These are phyloP conservation scores for Boloria selene DNA, from an alignment of 2,888 invertebrate genomes.

Conservation along the genomic window DNA sequence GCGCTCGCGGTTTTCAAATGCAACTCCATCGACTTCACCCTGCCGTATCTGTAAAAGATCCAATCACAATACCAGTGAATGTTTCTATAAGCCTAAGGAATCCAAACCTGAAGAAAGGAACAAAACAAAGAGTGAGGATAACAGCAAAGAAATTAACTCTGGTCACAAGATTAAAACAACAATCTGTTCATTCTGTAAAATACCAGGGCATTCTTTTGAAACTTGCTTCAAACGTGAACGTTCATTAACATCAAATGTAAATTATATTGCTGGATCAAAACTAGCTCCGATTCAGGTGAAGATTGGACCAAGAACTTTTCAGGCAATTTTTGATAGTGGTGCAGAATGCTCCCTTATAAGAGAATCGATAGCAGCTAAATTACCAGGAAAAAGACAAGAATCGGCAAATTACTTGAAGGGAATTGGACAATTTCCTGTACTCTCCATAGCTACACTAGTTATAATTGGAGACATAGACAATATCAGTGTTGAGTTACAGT, in stretches of 20 bases:
- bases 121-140: too few species aligned
- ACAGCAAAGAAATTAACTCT: constrained; percentile 3
- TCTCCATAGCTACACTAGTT: constrained; percentile 18
- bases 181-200: constrained; percentile 42
- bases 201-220: constrained; percentile 38
- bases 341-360: background rate
- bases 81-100: background rate
- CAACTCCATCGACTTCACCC: too few species aligned
- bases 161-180: background rate
- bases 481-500: constrained; percentile 25
- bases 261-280: constrained; percentile 33
- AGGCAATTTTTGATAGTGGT: background rate
- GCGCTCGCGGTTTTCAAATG: constrained; percentile 10
- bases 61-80: too few species aligned
- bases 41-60: constrained; percentile 1
- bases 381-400: background rate
- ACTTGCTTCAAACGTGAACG: constrained; percentile 43
- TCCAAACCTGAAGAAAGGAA: background rate
- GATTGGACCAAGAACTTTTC: background rate
- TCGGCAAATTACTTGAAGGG: background rate
- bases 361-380: background rate
- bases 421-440: constrained; percentile 14
- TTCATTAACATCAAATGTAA: constrained; percentile 41
- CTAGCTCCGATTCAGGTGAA: background rate
- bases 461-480: constrained; percentile 27